These are phyloP conservation scores for Epizoanthus rinbou DNA, from an alignment of 92 coral and sea anemone genomes.

Conservation along the genomic window DNA sequence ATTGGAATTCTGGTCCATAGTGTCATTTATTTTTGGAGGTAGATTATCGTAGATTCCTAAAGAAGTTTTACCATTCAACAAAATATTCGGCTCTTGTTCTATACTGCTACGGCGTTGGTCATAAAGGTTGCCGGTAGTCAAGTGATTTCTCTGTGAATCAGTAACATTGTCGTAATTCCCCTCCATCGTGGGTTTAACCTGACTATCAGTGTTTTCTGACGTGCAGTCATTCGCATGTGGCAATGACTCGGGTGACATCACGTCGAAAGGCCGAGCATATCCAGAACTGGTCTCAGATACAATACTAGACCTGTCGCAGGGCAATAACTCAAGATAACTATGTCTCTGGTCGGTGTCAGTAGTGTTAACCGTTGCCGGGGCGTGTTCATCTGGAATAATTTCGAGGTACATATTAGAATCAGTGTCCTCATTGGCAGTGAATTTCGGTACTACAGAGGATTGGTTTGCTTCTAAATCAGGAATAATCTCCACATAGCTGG, in stretches of 20 bases:
- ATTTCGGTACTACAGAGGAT: background rate
- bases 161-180: slow-evolving; percentile 30
- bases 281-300: slow-evolving; percentile 92
- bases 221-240: background rate
- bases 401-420: slow-evolving; percentile 49
- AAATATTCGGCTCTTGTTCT: slow-evolving; percentile 7
- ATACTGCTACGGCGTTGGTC: slow-evolving; percentile 4
- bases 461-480: slow-evolving; percentile 41
- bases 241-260: slow-evolving; percentile 31
- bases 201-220: slow-evolving; percentile 2
- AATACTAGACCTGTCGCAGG: slow-evolving; percentile 58
- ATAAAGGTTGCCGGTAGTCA: background rate
- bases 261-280: slow-evolving; percentile 84
- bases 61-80: background rate
- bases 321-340: slow-evolving; percentile 38
- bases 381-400: slow-evolving; percentile 42
- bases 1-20: slow-evolving; percentile 9
- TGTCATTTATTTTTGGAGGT: background rate
- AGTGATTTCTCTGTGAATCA: background rate
- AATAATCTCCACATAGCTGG: slow-evolving; percentile 70
- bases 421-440: background rate
- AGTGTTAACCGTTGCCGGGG: background rate
- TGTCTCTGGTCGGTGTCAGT: slow-evolving; percentile 8
- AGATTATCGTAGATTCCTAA: slow-evolving; percentile 24
- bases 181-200: background rate